Conservation (phyloP, 2,113 vertebrate species). For the Acanthisitta chloris region DNA sequence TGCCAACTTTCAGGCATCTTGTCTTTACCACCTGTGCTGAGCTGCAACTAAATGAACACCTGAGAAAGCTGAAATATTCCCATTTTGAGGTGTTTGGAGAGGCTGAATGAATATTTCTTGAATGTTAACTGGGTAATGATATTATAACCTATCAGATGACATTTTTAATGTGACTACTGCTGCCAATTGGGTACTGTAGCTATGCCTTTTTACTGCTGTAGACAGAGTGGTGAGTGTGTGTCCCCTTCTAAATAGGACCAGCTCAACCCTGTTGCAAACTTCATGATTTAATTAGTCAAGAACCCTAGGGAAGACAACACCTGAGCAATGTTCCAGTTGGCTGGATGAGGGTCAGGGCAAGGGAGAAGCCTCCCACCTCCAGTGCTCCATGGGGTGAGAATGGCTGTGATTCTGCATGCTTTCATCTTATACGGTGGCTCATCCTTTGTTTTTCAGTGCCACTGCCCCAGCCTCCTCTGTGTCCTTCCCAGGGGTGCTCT, state of each 20-base stretch:
- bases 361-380: neutral
- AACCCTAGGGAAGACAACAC: neutral
- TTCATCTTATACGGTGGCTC: fast-evolving
- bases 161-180: neutral
- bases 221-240: fast-evolving
- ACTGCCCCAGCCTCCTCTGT: fast-evolving
- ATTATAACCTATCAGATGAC: neutral
- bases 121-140: neutral
- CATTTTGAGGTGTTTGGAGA: neutral
- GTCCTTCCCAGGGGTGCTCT: fast-evolving
- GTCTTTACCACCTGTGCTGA: neutral
- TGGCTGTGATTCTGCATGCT: fast-evolving
- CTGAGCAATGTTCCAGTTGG: neutral
- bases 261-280: neutral
- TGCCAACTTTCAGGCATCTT: fast-evolving
- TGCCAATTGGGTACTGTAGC: neutral
- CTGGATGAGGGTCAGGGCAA: neutral
- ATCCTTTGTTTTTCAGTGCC: fast-evolving
- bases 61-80: neutral
- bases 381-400: fast-evolving
- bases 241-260: neutral
- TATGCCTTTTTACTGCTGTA: neutral
- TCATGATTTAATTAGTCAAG: neutral
- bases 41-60: neutral
- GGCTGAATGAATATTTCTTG: neutral